Evolutionary conservation across 2,113 vertebrate genomes (phyloP).

Genomic region (Labeo catla): DNA sequence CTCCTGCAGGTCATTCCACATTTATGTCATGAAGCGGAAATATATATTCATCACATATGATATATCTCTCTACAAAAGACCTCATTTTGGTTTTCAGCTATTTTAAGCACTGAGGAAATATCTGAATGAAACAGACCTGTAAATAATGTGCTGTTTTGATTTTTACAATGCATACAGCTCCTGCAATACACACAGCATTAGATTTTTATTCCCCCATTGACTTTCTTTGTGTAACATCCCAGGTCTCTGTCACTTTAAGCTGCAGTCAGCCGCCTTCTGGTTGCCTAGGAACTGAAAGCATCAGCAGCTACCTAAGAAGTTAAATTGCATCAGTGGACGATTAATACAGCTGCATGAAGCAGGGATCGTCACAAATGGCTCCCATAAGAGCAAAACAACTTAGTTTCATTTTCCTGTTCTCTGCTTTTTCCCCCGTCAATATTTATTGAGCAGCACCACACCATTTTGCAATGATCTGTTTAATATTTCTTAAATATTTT

Average conservation of each 20-base stretch:
- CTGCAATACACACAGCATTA: neutral
- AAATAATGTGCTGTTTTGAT: conserved; percentile 17
- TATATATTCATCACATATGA: neutral
- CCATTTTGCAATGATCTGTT: neutral
- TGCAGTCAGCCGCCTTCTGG: conserved; percentile 61
- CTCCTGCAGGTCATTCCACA: neutral
- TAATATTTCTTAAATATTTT: neutral
- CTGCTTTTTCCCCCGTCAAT: neutral
- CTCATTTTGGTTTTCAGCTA: neutral
- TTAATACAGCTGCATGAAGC: conserved; percentile 69
- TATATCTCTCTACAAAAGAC: neutral
- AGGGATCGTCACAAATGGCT: conserved; percentile 56
- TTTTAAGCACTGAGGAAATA: conserved; percentile 6
- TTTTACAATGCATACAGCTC: conserved; percentile 17
- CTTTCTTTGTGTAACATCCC: conserved; percentile 41
- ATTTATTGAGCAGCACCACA: neutral
- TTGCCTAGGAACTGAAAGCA: conserved; percentile 80
- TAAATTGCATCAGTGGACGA: conserved; percentile 75
- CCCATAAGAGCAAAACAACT: conserved; percentile 40
- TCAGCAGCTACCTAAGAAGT: conserved; percentile 72
- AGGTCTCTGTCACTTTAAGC: conserved; percentile 70
- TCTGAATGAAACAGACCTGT: neutral
- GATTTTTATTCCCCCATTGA: conserved; percentile 24
- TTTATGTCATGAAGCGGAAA: neutral
- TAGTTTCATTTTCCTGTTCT: conserved; percentile 1